Conservation (phyloP, 2,888 invertebrate species). For the Cylindroiulus punctatus region DNA sequence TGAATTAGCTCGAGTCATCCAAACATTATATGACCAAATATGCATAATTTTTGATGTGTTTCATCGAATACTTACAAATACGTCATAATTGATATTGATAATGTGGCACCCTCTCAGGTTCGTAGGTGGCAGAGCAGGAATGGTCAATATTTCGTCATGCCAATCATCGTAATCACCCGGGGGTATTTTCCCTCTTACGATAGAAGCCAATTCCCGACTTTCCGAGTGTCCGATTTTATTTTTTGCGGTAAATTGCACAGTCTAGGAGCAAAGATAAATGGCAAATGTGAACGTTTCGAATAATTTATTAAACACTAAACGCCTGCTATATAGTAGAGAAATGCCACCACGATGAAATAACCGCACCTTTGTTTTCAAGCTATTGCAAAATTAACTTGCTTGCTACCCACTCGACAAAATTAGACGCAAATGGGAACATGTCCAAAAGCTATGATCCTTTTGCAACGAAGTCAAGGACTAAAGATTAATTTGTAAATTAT, state of each 20-base stretch:
- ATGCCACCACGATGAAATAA: not conserved
- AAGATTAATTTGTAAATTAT: not conserved
- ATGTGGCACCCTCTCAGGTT: slow-evolving; percentile 93
- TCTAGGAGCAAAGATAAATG: slow-evolving; percentile 69
- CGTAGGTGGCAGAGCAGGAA: slow-evolving; percentile 93
- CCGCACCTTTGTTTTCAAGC: not conserved
- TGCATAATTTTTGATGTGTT: not conserved
- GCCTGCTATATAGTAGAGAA: not conserved
- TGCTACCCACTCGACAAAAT: not conserved
- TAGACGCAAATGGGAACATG: not conserved
- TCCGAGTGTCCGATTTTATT: slow-evolving; percentile 88
- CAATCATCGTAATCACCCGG: slow-evolving; percentile 84
- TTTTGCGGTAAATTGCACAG: slow-evolving; percentile 87
- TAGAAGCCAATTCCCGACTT: slow-evolving; percentile 82
- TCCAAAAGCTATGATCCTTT: not conserved
- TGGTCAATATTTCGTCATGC: slow-evolving; percentile 87
- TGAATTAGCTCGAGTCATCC: not conserved
- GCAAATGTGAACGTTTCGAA: not conserved
- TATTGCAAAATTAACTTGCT: slow-evolving; percentile 1
- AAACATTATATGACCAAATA: not conserved
- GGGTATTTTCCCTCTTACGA: slow-evolving; percentile 82
- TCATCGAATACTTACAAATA: slow-evolving; percentile 76
- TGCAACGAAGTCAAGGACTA: not conserved
- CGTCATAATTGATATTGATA: slow-evolving; percentile 91
- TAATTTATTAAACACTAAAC: not conserved